Evolutionary conservation across 2,797 vertebrate genomes (phyloP).

Genomic region (Falco concolor): DNA sequence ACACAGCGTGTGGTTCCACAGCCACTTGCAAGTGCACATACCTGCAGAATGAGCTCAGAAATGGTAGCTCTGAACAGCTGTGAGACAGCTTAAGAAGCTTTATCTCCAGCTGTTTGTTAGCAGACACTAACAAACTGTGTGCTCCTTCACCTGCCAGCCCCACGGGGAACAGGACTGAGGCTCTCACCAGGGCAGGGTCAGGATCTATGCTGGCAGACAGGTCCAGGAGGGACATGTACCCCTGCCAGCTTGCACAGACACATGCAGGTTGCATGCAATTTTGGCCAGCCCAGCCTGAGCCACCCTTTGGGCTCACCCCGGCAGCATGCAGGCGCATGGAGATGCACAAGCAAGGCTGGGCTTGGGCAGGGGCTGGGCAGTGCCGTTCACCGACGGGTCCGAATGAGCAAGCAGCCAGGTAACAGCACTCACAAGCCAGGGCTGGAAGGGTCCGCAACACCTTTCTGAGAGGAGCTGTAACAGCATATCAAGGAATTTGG

Average conservation of each 20-base stretch:
- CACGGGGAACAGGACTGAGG: accelerated
- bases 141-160: background rate
- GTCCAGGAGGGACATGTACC: accelerated
- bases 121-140: background rate
- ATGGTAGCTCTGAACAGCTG: background rate
- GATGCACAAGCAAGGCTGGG: background rate
- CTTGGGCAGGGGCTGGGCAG: background rate
- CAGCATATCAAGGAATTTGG: accelerated
- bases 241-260: background rate
- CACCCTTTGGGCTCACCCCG: background rate
- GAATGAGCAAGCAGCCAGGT: background rate
- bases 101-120: background rate
- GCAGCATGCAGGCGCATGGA: accelerated
- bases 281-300: background rate
- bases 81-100: background rate
- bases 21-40: background rate
- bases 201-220: background rate
- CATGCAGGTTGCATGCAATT: accelerated
- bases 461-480: background rate
- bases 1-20: accelerated
- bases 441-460: background rate
- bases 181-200: no score
- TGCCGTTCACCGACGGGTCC: background rate
- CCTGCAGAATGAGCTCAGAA: background rate
- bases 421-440: background rate